Conservation (phyloP, 2,888 invertebrate species). For the Andrena trimmerana region DNA sequence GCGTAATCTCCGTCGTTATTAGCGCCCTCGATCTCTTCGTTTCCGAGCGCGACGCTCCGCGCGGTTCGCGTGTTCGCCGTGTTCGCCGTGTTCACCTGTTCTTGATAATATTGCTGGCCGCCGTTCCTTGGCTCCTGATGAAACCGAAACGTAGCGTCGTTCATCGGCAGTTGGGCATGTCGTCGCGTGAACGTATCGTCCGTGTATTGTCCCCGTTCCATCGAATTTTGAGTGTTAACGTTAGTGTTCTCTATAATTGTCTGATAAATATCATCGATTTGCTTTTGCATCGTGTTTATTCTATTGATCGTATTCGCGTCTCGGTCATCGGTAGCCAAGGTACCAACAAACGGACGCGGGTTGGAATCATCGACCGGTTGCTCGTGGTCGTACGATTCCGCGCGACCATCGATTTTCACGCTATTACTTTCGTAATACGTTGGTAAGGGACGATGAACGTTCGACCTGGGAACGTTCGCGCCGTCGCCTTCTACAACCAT, state of each 20-base stretch:
- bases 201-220: constrained; percentile 77
- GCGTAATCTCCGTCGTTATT: constrained; percentile 48
- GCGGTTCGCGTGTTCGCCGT: constrained; percentile 72
- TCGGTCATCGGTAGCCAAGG: constrained; percentile 49
- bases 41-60: constrained; percentile 76
- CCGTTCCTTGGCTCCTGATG: constrained; percentile 76
- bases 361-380: constrained; percentile 26
- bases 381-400: constrained; percentile 39
- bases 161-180: constrained; percentile 49
- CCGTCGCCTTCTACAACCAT: constrained; percentile 84
- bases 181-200: constrained; percentile 74
- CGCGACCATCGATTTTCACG: constrained; percentile 57
- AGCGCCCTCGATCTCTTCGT: constrained; percentile 63
- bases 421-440: constrained; percentile 66
- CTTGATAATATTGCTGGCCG: constrained; percentile 73
- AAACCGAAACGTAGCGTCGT: constrained; percentile 66
- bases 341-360: constrained; percentile 35
- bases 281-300: constrained; percentile 82
- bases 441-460: constrained; percentile 70
- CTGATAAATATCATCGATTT: constrained; percentile 83
- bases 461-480: constrained; percentile 62
- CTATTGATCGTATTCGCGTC: constrained; percentile 80
- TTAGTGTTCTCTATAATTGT: constrained; percentile 80
- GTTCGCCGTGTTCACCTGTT: constrained; percentile 65
- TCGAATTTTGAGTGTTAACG: constrained; percentile 68